A percentile compares a stretch with the other conserved stretches of the same genome.
phyloP scores from a whole-genome alignment of 2,888 invertebrate genomes.

The Sphaeridia pumilis region DNA sequence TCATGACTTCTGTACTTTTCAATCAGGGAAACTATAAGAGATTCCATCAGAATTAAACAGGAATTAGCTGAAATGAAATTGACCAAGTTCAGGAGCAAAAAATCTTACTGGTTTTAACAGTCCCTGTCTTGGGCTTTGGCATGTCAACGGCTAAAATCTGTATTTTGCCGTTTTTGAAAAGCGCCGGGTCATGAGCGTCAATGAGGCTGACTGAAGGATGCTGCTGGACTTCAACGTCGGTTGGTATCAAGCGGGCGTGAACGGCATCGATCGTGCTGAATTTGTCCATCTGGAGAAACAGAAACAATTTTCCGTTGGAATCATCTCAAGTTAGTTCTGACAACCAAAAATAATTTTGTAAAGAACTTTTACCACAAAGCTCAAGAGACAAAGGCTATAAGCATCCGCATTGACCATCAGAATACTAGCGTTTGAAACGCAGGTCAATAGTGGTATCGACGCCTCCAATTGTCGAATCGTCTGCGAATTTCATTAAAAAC shows the following conservation, averaged over 20 bases:
- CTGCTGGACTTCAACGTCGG: neutral
- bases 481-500: neutral
- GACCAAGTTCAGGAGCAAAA: neutral
- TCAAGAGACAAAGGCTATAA: constrained; percentile 3
- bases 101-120: neutral
- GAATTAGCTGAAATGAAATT: too few relatives aligned
- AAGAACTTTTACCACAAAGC: constrained; percentile 2
- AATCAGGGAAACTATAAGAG: too few relatives aligned
- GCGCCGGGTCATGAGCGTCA: neutral
- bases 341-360: too few relatives aligned
- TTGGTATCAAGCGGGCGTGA: neutral
- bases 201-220: too few relatives aligned
- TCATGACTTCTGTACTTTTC: too few relatives aligned
- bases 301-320: too few relatives aligned
- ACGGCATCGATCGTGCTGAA: neutral
- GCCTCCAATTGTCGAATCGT: constrained; percentile 6
- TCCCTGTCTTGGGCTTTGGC: neutral
- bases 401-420: constrained; percentile 9
- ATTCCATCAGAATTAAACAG: too few relatives aligned
- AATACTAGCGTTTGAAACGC: neutral
- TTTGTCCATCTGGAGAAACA: neutral
- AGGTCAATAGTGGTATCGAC: neutral
- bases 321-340: too few relatives aligned
- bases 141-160: neutral
- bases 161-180: neutral